Evolutionary conservation across 2,888 invertebrate genomes (phyloP), one percentile per base, ranked within the genome.

Genomic region (Hanleya hanleyi): DNA sequence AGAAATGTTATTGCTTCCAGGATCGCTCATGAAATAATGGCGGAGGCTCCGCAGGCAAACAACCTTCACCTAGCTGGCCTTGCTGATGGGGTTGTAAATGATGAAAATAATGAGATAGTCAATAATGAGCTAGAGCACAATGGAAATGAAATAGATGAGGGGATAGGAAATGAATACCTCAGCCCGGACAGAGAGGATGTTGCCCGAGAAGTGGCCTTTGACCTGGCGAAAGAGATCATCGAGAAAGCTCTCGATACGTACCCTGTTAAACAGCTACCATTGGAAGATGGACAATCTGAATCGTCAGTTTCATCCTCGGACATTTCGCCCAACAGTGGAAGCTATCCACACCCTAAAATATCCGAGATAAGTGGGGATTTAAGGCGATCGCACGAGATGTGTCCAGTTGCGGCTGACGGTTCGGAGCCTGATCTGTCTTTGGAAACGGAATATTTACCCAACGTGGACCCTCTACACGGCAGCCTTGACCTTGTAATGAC

Each of bases 381-480:
- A 32, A 57, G 29, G 29, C 22, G 57, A 26, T 57, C 57, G 4
- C 57, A 57, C 26, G 57, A 57, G 29, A 57, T 57, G 57, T 57
- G 57, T 26, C 57, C 57, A 29, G 26, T 57, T 22, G 32, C 57
- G 12, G 4, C 26, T 3, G 26, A 4, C 22, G 57, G 29, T 4
- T 22, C 22, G 1, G 29, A 57, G 15, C 2, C 57, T 15, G 29
- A 9, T 15, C 75, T 70, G 35, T 75, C 83, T 32, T 68, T 87
- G 12, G 87, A 87, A 77, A 87, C 87, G 0, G 86, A 87, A 41
- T 87, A 87, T 38, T 76, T 87, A 41, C 81, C 84, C 0, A 80
- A 73, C 36, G 83, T 86, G 79, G 87, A 87, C 62, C 86, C 86
- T 0, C 73, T 87, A 26, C 82, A 81, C 50, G 86, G 86, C 1